These are phyloP conservation scores for Theristicus caerulescens DNA, from an alignment of 2,113 vertebrate genomes.

Conservation along the genomic window DNA sequence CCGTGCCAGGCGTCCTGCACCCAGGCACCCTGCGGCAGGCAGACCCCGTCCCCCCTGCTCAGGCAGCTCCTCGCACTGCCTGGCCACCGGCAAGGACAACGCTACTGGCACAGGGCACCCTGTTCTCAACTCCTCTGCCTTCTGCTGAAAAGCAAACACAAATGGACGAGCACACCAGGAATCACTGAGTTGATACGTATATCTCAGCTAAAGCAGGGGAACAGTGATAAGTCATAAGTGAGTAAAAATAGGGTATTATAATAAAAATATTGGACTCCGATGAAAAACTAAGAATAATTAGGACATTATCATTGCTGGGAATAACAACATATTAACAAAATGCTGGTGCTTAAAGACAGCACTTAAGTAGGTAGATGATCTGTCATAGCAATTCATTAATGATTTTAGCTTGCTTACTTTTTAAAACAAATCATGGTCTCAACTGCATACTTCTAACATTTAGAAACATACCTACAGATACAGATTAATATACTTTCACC, in stretches of 20 bases:
- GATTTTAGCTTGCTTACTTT: neutral
- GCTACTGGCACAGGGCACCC: neutral
- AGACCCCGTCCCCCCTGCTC: neutral
- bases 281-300: neutral
- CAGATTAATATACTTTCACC: neutral
- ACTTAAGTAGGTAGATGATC: neutral
- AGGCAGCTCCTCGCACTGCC: neutral
- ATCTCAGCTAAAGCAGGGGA: neutral
- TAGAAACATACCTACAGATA: neutral
- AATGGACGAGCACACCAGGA: neutral
- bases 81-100: neutral
- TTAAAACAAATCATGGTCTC: neutral
- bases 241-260: neutral
- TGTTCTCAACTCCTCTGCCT: neutral
- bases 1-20: neutral
- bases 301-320: neutral
- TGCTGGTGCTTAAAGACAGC: neutral
- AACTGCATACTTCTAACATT: neutral
- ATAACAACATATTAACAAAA: neutral
- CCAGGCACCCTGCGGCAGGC: neutral
- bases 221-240: neutral
- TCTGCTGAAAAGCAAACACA: neutral
- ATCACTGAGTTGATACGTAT: fast-evolving
- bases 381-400: neutral
- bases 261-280: neutral